phyloP scores from a whole-genome alignment of 2,797 vertebrate species.

The Anabacerthia variegaticeps region DNA sequence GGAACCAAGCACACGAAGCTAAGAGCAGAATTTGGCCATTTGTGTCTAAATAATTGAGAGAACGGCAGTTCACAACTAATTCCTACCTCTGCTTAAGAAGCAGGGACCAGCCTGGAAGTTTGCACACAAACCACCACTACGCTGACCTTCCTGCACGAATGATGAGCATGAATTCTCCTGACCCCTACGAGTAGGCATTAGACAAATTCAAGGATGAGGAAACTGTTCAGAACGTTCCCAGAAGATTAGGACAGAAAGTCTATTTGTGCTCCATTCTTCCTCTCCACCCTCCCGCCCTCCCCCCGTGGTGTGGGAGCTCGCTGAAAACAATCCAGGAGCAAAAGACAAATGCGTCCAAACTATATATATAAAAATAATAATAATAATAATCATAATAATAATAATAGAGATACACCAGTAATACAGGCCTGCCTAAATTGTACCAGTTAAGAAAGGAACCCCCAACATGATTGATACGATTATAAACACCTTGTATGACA shows the following conservation, averaged over 20 bases:
- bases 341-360: constrained; percentile 79
- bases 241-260: constrained; percentile 66
- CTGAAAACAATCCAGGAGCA: constrained; percentile 81
- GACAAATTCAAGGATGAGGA: constrained; percentile 71
- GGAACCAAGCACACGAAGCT: not conserved
- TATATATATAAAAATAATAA: constrained; percentile 74
- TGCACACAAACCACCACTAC: constrained; percentile 72
- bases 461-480: constrained; percentile 84
- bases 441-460: constrained; percentile 89
- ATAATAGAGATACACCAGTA: constrained; percentile 81
- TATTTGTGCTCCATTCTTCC: constrained; percentile 61
- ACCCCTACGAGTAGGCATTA: constrained; percentile 48
- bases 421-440: constrained; percentile 89
- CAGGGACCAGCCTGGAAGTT: constrained; percentile 28
- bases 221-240: constrained; percentile 68
- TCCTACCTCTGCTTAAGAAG: constrained; percentile 34
- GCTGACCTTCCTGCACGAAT: constrained; percentile 66
- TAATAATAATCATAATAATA: constrained; percentile 67
- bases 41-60: not conserved
- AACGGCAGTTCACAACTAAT: constrained; percentile 41
- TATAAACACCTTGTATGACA: constrained; percentile 89
- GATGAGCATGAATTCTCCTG: constrained; percentile 62
- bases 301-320: constrained; percentile 74
- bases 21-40: constrained; percentile 40
- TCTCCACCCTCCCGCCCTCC: constrained; percentile 40